A percentile compares a stretch with the other conserved stretches of the same genome.
These are phyloP conservation scores for Drosophila pachea DNA, from an alignment of 1,140 invertebrate genomes.

Conservation along the genomic window DNA sequence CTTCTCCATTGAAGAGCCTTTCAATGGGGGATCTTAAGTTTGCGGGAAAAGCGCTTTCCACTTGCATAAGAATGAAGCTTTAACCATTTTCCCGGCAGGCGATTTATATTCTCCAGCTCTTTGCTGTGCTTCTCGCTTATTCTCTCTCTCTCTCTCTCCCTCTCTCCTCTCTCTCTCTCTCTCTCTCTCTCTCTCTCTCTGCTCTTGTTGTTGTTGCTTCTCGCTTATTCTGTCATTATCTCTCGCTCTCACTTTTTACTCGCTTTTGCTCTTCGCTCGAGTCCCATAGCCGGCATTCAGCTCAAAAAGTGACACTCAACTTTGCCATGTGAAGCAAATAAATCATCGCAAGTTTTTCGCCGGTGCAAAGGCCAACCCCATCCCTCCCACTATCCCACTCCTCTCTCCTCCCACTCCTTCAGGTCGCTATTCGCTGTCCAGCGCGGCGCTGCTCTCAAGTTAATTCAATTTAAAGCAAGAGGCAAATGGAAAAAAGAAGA, in stretches of 20 bases:
- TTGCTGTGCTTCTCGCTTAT: not conserved
- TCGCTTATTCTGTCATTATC: too few species aligned
- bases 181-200: not conserved
- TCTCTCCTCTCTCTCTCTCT: not conserved
- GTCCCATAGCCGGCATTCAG: slow-evolving; percentile 28
- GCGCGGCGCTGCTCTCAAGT: slow-evolving; percentile 54
- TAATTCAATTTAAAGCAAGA: slow-evolving; percentile 73
- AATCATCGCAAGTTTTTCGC: slow-evolving; percentile 73
- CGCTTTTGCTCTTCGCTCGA: slow-evolving; percentile 5
- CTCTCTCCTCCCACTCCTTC: not conserved
- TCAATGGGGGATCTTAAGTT: not conserved
- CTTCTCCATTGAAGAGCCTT: too few species aligned
- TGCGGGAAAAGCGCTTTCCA: not conserved
- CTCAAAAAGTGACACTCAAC: slow-evolving; percentile 67
- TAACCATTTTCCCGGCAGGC: slow-evolving; percentile 4
- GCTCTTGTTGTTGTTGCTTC: too few species aligned
- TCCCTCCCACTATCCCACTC: not conserved
- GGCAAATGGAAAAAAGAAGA: slow-evolving; percentile 33
- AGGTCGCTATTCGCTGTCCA: not conserved
- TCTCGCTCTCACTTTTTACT: not conserved
- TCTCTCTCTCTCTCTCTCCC: not conserved
- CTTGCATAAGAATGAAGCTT: slow-evolving; percentile 4
- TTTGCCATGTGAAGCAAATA: slow-evolving; percentile 76
- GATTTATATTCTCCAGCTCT: slow-evolving; percentile 1
- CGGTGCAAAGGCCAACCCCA: slow-evolving; percentile 57